Conservation (phyloP, 2,888 invertebrate species). For the Pecten maximus region DNA sequence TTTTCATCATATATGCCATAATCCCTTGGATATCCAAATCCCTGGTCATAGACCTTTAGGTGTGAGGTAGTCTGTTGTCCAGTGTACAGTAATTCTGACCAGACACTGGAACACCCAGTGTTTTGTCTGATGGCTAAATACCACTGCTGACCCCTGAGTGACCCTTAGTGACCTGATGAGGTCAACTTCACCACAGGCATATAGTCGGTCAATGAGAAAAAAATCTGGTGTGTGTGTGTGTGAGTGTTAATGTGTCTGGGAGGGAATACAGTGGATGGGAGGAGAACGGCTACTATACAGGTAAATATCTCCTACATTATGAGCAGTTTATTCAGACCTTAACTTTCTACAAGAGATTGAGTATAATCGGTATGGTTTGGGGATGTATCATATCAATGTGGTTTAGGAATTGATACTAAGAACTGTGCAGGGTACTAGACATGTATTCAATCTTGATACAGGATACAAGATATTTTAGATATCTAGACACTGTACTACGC, state of each 20-base stretch:
- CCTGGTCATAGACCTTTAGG: not conserved
- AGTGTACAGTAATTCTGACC: not conserved
- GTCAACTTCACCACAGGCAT: slow-evolving; percentile 13
- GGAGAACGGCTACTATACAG: not conserved
- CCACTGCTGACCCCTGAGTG: not conserved
- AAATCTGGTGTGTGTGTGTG: not conserved
- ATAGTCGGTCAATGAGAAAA: not conserved
- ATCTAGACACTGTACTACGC: too few relatives aligned
- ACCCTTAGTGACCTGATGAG: not conserved
- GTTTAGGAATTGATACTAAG: not conserved
- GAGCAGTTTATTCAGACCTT: too few relatives aligned
- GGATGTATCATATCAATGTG: not conserved
- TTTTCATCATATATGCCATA: not conserved
- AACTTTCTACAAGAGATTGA: not conserved
- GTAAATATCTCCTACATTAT: not conserved
- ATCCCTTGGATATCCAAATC: not conserved
- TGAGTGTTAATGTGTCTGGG: slow-evolving; percentile 7
- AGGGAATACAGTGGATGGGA: not conserved
- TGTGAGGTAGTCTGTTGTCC: not conserved
- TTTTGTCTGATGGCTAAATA: not conserved
- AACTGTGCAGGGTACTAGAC: too few relatives aligned
- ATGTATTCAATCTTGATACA: too few relatives aligned
- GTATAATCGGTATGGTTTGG: not conserved
- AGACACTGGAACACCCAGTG: not conserved
- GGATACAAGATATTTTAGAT: too few relatives aligned